Percentiles rank a stretch among this genome's conserved stretches.
These are phyloP conservation scores for Drosophila diplacantha DNA, from an alignment of 2,888 invertebrate species.

Conservation along the genomic window DNA sequence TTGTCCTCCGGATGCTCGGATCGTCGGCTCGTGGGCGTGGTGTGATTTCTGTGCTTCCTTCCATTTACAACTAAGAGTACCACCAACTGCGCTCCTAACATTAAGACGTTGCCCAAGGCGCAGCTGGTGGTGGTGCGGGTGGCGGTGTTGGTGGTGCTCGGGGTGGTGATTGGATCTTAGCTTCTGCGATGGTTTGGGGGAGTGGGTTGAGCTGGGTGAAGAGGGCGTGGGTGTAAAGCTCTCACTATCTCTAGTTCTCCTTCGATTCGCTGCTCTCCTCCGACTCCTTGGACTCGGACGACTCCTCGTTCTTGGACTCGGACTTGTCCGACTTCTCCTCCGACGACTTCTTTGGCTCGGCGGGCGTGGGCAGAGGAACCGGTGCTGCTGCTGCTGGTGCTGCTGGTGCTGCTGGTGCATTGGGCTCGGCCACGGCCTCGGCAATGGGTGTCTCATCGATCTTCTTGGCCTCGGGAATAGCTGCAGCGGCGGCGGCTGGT, in stretches of 20 bases:
- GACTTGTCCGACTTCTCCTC: slow-evolving; percentile 56
- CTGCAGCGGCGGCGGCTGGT: slow-evolving; percentile 4
- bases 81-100: slow-evolving; percentile 58
- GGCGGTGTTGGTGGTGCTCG: slow-evolving; percentile 14
- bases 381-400: slow-evolving; percentile 4
- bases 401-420: not conserved
- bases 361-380: slow-evolving; percentile 14
- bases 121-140: slow-evolving; percentile 14
- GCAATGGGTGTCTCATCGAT: slow-evolving; percentile 77
- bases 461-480: slow-evolving; percentile 65
- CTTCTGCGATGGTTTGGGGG: slow-evolving; percentile 3
- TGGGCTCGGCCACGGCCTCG: slow-evolving; percentile 63
- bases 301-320: slow-evolving; percentile 65
- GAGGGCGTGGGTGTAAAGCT: slow-evolving; percentile 30
- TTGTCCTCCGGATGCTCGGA: slow-evolving; percentile 9
- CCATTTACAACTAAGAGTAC: slow-evolving; percentile 63
- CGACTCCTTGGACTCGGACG: slow-evolving; percentile 70
- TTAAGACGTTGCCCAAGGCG: slow-evolving; percentile 43
- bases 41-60: slow-evolving; percentile 32
- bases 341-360: slow-evolving; percentile 41
- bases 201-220: not conserved
- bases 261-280: slow-evolving; percentile 73
- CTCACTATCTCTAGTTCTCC: slow-evolving; percentile 53
- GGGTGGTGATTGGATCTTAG: slow-evolving; percentile 6
- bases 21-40: slow-evolving; percentile 1